Percentiles rank a stretch among this genome's conserved stretches.
Conservation (phyloP, 2,888 invertebrate genomes). For the Spatulosminthurus flaviceps region DNA sequence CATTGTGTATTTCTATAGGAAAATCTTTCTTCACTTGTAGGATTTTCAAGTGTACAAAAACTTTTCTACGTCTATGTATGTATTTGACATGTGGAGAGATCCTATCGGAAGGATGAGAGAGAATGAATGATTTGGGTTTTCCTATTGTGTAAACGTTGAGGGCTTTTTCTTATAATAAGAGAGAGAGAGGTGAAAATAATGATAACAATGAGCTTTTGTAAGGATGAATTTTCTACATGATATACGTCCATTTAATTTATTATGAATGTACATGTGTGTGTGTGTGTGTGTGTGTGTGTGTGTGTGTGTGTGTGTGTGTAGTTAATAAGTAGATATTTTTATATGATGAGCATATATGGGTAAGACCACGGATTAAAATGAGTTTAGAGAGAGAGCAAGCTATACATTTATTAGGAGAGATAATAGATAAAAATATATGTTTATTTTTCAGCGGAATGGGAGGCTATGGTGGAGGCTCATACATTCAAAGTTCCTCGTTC, state of each 20-base stretch:
- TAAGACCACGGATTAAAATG: not conserved
- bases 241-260: no score
- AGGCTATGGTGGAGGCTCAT: conserved; percentile 60
- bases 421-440: not conserved
- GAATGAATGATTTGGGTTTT: conserved; percentile 10
- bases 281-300: no score
- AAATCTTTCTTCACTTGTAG: no score
- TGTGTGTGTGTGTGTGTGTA: no score
- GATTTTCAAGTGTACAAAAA: no score
- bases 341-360: no score
- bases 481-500: conserved; percentile 60
- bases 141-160: no score
- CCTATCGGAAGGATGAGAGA: conserved; percentile 24
- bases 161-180: not conserved
- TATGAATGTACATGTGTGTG: no score
- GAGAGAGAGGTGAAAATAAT: conserved; percentile 3
- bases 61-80: not conserved
- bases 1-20: no score
- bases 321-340: no score
- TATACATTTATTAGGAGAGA: not conserved
- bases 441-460: conserved; percentile 59
- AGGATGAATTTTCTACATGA: no score
- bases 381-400: no score
- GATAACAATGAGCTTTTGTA: conserved; percentile 26
- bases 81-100: conserved; percentile 28